Base-by-base conservation (phyloP, 2,888 invertebrate genomes). In the Tetragonula carbonaria region DNA sequence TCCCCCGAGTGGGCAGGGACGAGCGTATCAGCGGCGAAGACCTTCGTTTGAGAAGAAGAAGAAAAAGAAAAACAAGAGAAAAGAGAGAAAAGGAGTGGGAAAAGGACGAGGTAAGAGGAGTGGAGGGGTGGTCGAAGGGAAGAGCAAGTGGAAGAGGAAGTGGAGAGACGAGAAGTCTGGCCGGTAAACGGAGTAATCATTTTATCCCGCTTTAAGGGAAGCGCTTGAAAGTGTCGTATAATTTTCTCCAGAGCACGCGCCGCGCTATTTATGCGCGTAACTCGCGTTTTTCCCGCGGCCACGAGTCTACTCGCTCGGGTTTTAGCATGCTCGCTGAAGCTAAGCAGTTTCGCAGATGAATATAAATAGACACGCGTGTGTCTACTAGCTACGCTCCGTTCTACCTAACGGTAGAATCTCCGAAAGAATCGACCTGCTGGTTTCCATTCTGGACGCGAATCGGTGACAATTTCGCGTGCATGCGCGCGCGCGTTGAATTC, bases 121-220 rank as follows among this genome's bases (percentile, higher is more conserved):
- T 14, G 14, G 23, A 72, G 62, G 38, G 4, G n/a, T 53, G 33
- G 45, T 53, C 14, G n/a, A 63, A 33, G 6, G 14, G 11, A 14
- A 8, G 18, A 38, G 16, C 16, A 72, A 57, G 55, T n/a, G 5
- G 57, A 45, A 23, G 73, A 62, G 45, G 33, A 21, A 11, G 67
- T 2, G 28, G 21, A 66, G 57, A 18, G 57, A 51, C 23, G 68
- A 51, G 38, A 23, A 62, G 67, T 51, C 65, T 57, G 18, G 38
- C 38, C 62, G 45, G 51, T 63, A 62, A 75, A 68, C 67, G 63
- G 70, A 63, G 75, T 63, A 70, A 80, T 75, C 68, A 70, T 75
- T 80, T 80, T 75, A 75, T 80, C 75, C 75, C 45, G n/a, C 65
- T 57, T 76, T 57, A 76, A 76, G 65, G 75, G 38, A 71, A 75